These are phyloP conservation scores for Drosophila busckii DNA, from an alignment of 1,140 invertebrate genomes.

Conservation along the genomic window DNA sequence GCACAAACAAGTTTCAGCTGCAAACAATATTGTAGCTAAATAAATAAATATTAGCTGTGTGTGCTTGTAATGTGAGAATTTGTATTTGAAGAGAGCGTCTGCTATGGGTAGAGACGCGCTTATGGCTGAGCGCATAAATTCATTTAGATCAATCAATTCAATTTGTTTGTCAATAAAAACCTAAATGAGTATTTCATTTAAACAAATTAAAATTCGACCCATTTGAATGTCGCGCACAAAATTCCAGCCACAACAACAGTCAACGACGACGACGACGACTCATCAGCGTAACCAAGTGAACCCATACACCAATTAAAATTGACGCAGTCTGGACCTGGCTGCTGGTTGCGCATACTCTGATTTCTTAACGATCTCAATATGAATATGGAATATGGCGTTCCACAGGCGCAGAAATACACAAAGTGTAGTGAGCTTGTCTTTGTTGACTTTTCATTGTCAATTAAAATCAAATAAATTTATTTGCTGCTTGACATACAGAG, in stretches of 20 bases:
- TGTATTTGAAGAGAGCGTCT: neutral
- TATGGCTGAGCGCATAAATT: slow-evolving; percentile 71
- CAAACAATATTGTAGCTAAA: no score
- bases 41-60: no score
- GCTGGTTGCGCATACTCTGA: slow-evolving; percentile 3
- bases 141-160: slow-evolving; percentile 79
- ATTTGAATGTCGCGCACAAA: slow-evolving; percentile 60
- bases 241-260: slow-evolving; percentile 35
- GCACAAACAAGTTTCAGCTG: no score
- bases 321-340: no score
- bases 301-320: slow-evolving; percentile 61
- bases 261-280: slow-evolving; percentile 3
- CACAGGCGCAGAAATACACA: neutral
- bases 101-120: slow-evolving; percentile 24
- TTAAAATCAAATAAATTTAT: slow-evolving; percentile 78
- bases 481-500: slow-evolving; percentile 72
- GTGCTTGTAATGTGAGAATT: no score
- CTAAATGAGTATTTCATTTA: slow-evolving; percentile 78
- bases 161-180: slow-evolving; percentile 79
- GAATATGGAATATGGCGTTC: neutral
- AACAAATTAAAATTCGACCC: slow-evolving; percentile 78
- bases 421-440: slow-evolving; percentile 32
- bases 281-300: slow-evolving; percentile 27
- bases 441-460: slow-evolving; percentile 75
- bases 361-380: slow-evolving; percentile 1